Evolutionary conservation across 2,888 invertebrate species (phyloP).

Genomic region (Cheilosia vulpina): DNA sequence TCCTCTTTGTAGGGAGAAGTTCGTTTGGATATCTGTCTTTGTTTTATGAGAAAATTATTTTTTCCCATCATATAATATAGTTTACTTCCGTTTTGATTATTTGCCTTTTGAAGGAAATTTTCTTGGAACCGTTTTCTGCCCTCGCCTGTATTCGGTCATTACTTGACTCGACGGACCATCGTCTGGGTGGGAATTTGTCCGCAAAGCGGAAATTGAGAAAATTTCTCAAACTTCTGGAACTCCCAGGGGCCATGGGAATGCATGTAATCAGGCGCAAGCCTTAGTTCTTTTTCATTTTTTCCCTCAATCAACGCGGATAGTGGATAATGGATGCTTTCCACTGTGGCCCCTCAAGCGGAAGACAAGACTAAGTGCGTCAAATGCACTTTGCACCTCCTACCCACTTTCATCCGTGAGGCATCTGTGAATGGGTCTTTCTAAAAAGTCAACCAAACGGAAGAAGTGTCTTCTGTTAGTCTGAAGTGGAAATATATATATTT

Average conservation of each 20-base stretch:
- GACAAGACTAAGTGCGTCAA: slow-evolving; percentile 28
- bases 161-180: slow-evolving; percentile 19
- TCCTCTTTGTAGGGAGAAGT: neutral
- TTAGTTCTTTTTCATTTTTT: slow-evolving; percentile 1
- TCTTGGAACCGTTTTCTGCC: neutral
- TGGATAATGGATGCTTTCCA: slow-evolving; percentile 7
- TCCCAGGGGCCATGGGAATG: neutral
- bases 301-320: slow-evolving; percentile 5
- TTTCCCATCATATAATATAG: slow-evolving; percentile 20
- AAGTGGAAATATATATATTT: slow-evolving; percentile 1
- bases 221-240: neutral
- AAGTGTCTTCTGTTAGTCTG: slow-evolving; percentile 49
- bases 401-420: neutral
- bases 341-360: neutral
- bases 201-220: slow-evolving; percentile 10
- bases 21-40: slow-evolving; percentile 1
- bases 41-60: slow-evolving; percentile 30
- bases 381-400: slow-evolving; percentile 10
- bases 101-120: slow-evolving; percentile 14
- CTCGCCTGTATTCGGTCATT: neutral
- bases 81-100: slow-evolving; percentile 46
- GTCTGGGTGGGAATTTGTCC: slow-evolving; percentile 16
- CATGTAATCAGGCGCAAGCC: neutral
- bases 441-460: slow-evolving; percentile 39
- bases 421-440: neutral